A percentile compares a stretch with the other conserved stretches of the same genome.
Evolutionary conservation across 2,888 invertebrate species (phyloP).

Genomic region (Anagyrus pseudococci): DNA sequence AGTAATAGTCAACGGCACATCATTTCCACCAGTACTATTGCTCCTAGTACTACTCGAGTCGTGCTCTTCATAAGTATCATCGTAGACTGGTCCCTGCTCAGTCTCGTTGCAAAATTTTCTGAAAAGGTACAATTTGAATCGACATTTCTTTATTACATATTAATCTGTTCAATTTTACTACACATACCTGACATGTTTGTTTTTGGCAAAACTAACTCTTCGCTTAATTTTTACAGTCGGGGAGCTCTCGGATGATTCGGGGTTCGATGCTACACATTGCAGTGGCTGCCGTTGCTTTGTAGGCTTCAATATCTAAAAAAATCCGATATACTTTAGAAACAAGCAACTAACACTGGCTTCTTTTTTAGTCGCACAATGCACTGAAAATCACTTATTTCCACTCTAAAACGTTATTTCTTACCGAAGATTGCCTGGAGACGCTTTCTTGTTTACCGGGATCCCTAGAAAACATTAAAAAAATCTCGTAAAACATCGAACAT

Average conservation of each 20-base stretch:
- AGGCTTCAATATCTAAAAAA: constrained; percentile 52
- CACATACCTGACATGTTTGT: constrained; percentile 55
- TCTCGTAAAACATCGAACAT: not conserved
- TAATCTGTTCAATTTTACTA: no score
- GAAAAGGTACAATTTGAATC: no score
- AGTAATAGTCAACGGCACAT: constrained; percentile 27
- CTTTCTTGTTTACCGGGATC: constrained; percentile 36
- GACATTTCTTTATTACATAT: no score
- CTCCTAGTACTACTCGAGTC: constrained; percentile 47
- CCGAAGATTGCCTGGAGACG: constrained; percentile 49
- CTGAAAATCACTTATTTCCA: not conserved
- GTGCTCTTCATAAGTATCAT: constrained; percentile 55
- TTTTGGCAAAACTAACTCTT: constrained; percentile 57
- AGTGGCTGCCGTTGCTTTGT: constrained; percentile 48
- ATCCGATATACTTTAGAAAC: not conserved
- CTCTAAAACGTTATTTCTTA: constrained; percentile 35
- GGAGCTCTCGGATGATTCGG: constrained; percentile 46
- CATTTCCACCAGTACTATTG: constrained; percentile 31
- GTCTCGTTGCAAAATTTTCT: constrained; percentile 55
- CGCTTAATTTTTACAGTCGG: constrained; percentile 46
- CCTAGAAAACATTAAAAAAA: constrained; percentile 24
- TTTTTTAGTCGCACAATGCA: not conserved
- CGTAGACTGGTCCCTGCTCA: constrained; percentile 55
- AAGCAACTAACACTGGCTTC: not conserved
- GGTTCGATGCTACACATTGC: constrained; percentile 45